Percentiles rank a stretch among this genome's conserved stretches.
phyloP scores from a whole-genome alignment of 2,888 invertebrate species.

The Campoletis raptor region DNA sequence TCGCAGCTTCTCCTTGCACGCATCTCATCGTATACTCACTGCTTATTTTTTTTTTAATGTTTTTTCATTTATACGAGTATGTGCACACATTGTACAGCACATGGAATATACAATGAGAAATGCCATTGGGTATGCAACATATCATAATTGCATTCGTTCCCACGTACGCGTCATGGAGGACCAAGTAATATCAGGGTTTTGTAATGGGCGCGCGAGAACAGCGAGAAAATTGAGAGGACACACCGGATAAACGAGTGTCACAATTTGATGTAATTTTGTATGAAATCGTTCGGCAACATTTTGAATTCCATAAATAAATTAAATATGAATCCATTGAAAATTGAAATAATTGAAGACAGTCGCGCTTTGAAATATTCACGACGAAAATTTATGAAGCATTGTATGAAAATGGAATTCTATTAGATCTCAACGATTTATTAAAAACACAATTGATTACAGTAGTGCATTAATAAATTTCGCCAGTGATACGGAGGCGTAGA shows the following conservation, averaged over 20 bases:
- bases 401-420: not conserved
- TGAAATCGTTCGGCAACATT: not conserved
- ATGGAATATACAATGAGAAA: constrained; percentile 62
- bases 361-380: not conserved
- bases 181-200: constrained; percentile 67
- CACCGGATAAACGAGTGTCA: constrained; percentile 56
- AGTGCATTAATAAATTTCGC: not conserved
- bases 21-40: not conserved
- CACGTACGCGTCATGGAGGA: constrained; percentile 69
- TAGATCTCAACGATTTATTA: not conserved
- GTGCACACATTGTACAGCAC: constrained; percentile 25
- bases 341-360: not conserved
- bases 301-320: not conserved
- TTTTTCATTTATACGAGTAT: constrained; percentile 12
- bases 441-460: not conserved
- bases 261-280: constrained; percentile 52
- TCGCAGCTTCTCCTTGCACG: constrained; percentile 30
- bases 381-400: not conserved
- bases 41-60: not conserved
- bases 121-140: constrained; percentile 69
- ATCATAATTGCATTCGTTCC: constrained; percentile 77
- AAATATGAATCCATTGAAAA: not conserved
- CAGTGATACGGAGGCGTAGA: not conserved
- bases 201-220: constrained; percentile 65
- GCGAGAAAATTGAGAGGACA: constrained; percentile 29